Base-by-base conservation (phyloP, 2,888 invertebrate genomes). In the Auanema freiburgensis region DNA sequence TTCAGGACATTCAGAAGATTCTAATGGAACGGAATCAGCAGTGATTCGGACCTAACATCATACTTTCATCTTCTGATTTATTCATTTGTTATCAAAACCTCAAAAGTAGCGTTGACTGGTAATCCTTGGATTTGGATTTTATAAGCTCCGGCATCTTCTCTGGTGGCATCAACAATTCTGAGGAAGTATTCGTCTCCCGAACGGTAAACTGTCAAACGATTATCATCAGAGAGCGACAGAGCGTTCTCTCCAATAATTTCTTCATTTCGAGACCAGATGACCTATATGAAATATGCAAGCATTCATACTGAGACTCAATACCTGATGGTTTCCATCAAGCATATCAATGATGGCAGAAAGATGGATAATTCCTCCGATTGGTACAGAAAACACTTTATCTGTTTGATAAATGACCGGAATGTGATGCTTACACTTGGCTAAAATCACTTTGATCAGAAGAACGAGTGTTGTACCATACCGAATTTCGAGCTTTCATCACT, bases 401-500 rank as follows among this genome's bases (percentile, higher is more conserved):
- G 73, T 71, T 23, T 72, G 67, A 60, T 66, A 70, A 57, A 77
- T 72, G 12, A 76, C 69, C 14, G 75, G 74, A 40, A 67, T 63
- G 33, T 72, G 74, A 18, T 67, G 67, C 23, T 69, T 67, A 65
- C 77, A 77, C 53, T 68, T 63, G 54, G 71, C 74, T 74, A 58
- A 50, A 69, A 41, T 5, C n/a, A 33, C 52, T 23, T 1, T 16
- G 40, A 25, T 16, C 16, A 24, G 11, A 16, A 23, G 12, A 6
- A 0, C 42, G n/a, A 14, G 1, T 57, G 6, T 57, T 12, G 6
- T 6, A 8, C 1, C 23, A 4, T 40, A 72, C 72, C 77, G 41
- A 72, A 69, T 18, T 64, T 63, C 23, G 62, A 88, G 54, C 87
- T 86, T 85, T 97, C 96, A 83, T 96, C 96, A 0, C 91, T 91